Base-by-base conservation (phyloP, 2,113 vertebrate species). In the Corythornis madagascariensis region DNA sequence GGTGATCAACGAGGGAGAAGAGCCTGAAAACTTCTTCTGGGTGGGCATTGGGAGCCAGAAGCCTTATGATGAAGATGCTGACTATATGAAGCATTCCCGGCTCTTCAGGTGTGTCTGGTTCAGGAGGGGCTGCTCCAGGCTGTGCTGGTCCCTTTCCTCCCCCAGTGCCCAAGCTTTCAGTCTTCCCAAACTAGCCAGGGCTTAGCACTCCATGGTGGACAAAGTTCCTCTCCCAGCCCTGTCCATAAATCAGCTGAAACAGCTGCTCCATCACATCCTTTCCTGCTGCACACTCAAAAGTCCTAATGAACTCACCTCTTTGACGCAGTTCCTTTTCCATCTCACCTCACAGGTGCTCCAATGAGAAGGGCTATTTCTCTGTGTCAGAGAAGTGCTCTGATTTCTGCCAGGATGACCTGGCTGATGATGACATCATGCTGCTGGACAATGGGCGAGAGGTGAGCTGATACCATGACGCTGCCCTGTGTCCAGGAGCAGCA, bases 21-120 rank as follows among this genome's bases (percentile, higher is more conserved):
- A 99, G 94, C 99, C 99, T 0, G 99, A 99, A 95, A 99, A 99
- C 96, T 99, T 99, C 97, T 99, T 99, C 97, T 99, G 99, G 99
- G 99, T 99, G 6, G 99, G 99, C 76, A 99, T 99, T 1, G 99
- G 99, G 19, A 98, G 98, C 40, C 98, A 99, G 97, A 99, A 99
- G 88, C 92, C 97, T 10, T 99, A 99, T 0, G 99, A 99, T 1
- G 99, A 99, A 31, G 99, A 99, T 0, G 99, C 99, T 0, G 99
- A 99, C 2, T 99, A 99, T 52, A 99, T 99, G 99, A 99, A 99
- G 96, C 96, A 98, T 16, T 98, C 99, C 2, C 97, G 99, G 26
- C 99, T 99, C 60, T 99, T 99, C 98, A 98, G 99, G 99, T 99
- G 78, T 83, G 97, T 35, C 13, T 50, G 48, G 26, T 5, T 9